Conservation (phyloP, 2,797 vertebrate genomes). For the Microctenopoma stevenorrisi region DNA sequence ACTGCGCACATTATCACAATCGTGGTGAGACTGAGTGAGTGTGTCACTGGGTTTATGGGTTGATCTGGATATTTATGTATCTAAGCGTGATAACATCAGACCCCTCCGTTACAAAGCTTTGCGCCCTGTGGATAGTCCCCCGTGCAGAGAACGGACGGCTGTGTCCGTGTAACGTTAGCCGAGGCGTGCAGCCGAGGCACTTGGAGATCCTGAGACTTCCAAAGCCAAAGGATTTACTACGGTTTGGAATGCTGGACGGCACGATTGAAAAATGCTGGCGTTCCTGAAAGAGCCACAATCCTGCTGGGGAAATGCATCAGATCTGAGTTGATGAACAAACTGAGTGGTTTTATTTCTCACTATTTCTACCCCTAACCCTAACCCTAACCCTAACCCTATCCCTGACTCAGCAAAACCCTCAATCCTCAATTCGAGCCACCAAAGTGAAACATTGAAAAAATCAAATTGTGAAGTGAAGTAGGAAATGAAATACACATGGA, state of each 20-base stretch:
- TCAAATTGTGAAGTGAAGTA: background rate
- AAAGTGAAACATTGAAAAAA: slow-evolving; percentile 16
- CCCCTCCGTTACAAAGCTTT: slow-evolving; percentile 5
- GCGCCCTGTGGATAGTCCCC: slow-evolving; percentile 40
- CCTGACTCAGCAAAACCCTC: slow-evolving; percentile 20
- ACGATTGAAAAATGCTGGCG: slow-evolving; percentile 1
- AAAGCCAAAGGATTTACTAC: slow-evolving; percentile 50
- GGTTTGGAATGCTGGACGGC: slow-evolving; percentile 14
- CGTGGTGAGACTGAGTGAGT: slow-evolving; percentile 3
- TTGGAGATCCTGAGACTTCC: slow-evolving; percentile 21
- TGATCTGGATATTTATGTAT: slow-evolving; percentile 66
- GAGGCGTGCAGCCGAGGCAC: slow-evolving; percentile 21
- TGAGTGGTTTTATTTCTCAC: slow-evolving; percentile 6
- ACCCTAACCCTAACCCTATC: too few relatives aligned
- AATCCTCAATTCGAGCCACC: slow-evolving; percentile 6
- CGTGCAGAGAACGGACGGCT: slow-evolving; percentile 17
- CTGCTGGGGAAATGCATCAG: slow-evolving; percentile 30
- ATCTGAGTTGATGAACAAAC: slow-evolving; percentile 12
- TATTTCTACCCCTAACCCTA: too few relatives aligned
- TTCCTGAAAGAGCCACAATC: slow-evolving; percentile 42
- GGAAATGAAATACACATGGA: slow-evolving; percentile 31
- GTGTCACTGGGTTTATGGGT: slow-evolving; percentile 62
- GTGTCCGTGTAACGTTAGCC: slow-evolving; percentile 5
- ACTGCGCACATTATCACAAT: slow-evolving; percentile 33
- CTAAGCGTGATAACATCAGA: slow-evolving; percentile 51